Percentiles rank a stretch among this genome's conserved stretches.
Conservation (phyloP, 1,140 invertebrate species). For the Drosophila navojoa region DNA sequence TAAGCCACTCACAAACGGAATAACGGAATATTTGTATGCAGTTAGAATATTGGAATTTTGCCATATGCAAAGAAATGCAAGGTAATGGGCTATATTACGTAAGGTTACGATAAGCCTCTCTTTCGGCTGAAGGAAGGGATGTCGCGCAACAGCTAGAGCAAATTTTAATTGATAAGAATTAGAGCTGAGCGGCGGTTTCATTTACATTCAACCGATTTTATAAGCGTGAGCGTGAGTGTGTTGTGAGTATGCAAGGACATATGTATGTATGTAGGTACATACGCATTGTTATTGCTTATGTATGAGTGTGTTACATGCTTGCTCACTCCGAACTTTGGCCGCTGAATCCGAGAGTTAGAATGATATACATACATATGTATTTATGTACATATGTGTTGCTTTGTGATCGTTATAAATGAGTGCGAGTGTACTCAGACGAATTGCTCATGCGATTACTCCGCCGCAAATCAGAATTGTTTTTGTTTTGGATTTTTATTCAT, state of each 20-base stretch:
- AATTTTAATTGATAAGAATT: neutral
- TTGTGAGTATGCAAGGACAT: neutral
- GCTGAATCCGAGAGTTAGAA: constrained; percentile 8
- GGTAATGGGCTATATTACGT: too few relatives aligned
- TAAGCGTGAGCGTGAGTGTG: too few relatives aligned
- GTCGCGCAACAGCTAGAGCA: constrained; percentile 5
- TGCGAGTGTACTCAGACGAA: constrained; percentile 17
- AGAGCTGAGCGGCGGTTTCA: neutral
- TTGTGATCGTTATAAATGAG: constrained; percentile 20
- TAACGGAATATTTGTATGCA: too few relatives aligned
- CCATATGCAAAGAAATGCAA: too few relatives aligned
- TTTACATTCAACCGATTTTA: neutral
- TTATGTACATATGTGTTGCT: neutral
- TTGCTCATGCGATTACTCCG: constrained; percentile 29
- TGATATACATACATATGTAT: constrained; percentile 12
- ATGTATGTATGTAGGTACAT: neutral
- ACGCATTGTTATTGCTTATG: neutral
- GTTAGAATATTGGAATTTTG: too few relatives aligned
- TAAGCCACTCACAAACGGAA: too few relatives aligned
- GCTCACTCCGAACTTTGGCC: constrained; percentile 10
- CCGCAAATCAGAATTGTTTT: constrained; percentile 31
- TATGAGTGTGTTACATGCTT: neutral
- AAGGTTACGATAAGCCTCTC: too few relatives aligned
- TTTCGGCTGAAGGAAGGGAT: neutral
- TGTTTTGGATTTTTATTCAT: constrained; percentile 29